phyloP scores from a whole-genome alignment of 2,797 vertebrate species.

The Pempheris klunzingeri region DNA sequence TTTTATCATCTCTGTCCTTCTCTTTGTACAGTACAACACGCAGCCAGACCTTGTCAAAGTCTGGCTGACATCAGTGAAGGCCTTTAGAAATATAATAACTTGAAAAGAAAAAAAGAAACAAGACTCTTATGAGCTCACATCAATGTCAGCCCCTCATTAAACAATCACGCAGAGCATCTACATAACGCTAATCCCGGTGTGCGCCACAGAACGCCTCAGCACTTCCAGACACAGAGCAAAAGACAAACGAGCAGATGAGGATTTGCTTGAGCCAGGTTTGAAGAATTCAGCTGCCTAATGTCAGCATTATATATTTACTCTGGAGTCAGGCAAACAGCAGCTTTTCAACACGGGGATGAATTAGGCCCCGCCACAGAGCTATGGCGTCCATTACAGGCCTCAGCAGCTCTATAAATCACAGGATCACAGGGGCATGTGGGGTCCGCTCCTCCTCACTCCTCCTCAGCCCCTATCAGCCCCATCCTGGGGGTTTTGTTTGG shows the following conservation, averaged over 20 bases:
- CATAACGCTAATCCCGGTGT: conserved; percentile 60
- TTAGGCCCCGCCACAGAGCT: conserved; percentile 71
- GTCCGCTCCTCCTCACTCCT: conserved; percentile 75
- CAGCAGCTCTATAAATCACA: conserved; percentile 78
- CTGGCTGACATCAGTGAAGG: conserved; percentile 73
- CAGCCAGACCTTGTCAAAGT: conserved; percentile 74
- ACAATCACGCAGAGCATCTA: conserved; percentile 74
- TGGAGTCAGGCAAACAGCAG: conserved; percentile 72
- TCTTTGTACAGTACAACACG: conserved; percentile 72
- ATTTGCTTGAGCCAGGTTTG: conserved; percentile 67
- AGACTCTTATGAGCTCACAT: conserved; percentile 74
- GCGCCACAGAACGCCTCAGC: conserved; percentile 63
- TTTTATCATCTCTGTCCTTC: conserved; percentile 82
- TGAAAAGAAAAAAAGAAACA: conserved; percentile 45
- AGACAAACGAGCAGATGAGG: conserved; percentile 74
- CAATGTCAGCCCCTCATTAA: conserved; percentile 80
- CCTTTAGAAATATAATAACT: conserved; percentile 65
- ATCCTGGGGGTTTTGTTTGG: conserved; percentile 76
- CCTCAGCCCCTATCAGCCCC: conserved; percentile 63
- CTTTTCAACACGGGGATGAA: conserved; percentile 79
- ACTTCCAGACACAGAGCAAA: conserved; percentile 63
- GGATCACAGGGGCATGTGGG: conserved; percentile 78
- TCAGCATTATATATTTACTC: conserved; percentile 78
- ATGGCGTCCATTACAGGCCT: conserved; percentile 76
- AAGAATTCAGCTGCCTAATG: conserved; percentile 73